Evolutionary conservation across 2,797 vertebrate species (phyloP).

Genomic region (Poliocrania exsul): DNA sequence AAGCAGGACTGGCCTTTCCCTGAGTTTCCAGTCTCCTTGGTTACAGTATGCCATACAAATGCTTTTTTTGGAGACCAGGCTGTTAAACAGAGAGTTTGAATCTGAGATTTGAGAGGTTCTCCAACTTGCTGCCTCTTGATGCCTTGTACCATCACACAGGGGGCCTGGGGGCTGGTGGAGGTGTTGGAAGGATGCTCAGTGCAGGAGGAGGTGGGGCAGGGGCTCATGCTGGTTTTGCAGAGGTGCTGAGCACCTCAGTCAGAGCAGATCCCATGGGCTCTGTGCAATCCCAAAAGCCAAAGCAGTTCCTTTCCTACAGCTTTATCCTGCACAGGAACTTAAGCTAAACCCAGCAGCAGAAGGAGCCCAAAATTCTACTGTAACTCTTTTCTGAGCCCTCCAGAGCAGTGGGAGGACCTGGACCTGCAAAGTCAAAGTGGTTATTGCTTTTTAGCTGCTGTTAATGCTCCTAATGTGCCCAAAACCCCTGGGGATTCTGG

Average conservation of each 20-base stretch:
- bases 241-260: rapidly evolving
- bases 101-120: neutral
- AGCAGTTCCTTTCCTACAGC: neutral
- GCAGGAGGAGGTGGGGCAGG: neutral
- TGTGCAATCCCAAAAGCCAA: neutral
- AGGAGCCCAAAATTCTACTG: neutral
- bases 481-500: neutral
- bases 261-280: rapidly evolving
- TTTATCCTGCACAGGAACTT: neutral
- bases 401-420: neutral
- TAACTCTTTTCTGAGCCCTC: neutral
- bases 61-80: neutral
- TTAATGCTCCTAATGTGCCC: neutral
- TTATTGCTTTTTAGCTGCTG: neutral
- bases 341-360: neutral
- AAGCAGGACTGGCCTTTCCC: neutral
- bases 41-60: neutral
- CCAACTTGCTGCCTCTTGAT: neutral
- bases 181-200: neutral
- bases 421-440: neutral
- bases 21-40: constrained; percentile 2
- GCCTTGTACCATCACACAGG: rapidly evolving
- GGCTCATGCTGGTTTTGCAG: neutral
- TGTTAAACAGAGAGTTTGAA: neutral
- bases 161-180: rapidly evolving